A percentile compares a stretch with the other conserved stretches of the same genome.
Evolutionary conservation across 2,888 invertebrate species (phyloP).

Genomic region (Trachelus troglodyta): DNA sequence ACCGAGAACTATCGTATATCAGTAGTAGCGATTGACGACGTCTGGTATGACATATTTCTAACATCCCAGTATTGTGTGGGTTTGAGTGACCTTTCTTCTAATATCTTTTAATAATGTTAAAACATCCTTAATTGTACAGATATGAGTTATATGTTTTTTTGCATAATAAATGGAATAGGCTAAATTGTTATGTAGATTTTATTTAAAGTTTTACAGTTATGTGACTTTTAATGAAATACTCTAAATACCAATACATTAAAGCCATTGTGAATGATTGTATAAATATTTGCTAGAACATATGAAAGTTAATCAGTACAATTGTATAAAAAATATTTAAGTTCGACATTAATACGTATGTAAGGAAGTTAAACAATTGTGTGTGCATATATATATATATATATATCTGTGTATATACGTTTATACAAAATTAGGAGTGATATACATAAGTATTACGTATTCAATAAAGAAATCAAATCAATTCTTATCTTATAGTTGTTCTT

Average conservation of each 20-base stretch:
- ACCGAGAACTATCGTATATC: no score
- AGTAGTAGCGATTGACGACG: no score
- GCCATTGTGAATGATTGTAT: background rate
- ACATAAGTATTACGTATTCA: background rate
- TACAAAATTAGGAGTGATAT: constrained; percentile 17
- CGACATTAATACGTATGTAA: background rate
- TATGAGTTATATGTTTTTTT: background rate
- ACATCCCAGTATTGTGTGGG: no score
- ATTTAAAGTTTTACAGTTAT: background rate
- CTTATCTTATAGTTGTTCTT: constrained; percentile 18
- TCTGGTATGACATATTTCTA: no score
- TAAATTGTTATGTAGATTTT: background rate
- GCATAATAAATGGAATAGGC: background rate
- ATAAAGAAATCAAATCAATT: constrained; percentile 14
- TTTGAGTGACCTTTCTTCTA: no score
- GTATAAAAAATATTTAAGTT: background rate
- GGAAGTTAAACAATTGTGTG: constrained; percentile 6
- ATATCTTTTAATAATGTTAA: no score
- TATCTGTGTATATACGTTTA: constrained; percentile 25
- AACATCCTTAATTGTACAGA: background rate
- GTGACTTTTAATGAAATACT: background rate
- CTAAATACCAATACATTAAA: background rate
- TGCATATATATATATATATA: constrained; percentile 16
- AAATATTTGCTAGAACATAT: background rate
- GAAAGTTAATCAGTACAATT: background rate